phyloP scores from a whole-genome alignment of 2,888 invertebrate genomes.

The Nephrocerus scutellatus region DNA sequence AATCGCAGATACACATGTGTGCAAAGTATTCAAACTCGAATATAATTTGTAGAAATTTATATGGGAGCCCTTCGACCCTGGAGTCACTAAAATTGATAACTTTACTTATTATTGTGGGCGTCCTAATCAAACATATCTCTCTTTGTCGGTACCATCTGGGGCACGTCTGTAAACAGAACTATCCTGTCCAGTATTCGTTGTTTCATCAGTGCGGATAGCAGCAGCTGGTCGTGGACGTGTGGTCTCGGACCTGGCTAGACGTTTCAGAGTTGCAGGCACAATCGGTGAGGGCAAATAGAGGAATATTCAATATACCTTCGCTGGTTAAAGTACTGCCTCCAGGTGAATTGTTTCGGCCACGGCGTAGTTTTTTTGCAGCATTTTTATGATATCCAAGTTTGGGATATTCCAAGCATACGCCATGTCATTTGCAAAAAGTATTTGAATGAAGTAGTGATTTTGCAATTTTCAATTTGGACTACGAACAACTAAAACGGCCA shows the following conservation, averaged over 20 bases:
- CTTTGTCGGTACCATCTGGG: slow-evolving; percentile 78
- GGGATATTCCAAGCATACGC: too few relatives aligned
- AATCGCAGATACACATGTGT: too few relatives aligned
- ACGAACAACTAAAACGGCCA: too few relatives aligned
- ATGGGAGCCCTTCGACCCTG: too few relatives aligned
- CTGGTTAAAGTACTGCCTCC: slow-evolving; percentile 99
- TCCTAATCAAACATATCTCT: slow-evolving; percentile 94
- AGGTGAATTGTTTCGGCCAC: slow-evolving; percentile 98
- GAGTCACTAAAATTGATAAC: too few relatives aligned
- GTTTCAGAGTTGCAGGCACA: slow-evolving; percentile 94
- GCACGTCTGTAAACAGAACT: slow-evolving; percentile 76
- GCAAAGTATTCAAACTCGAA: too few relatives aligned
- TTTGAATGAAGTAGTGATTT: too few relatives aligned
- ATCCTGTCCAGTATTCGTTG: slow-evolving; percentile 71
- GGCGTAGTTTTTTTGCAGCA: slow-evolving; percentile 93
- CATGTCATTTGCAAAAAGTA: too few relatives aligned
- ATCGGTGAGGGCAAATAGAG: slow-evolving; percentile 97
- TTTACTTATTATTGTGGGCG: slow-evolving; percentile 47
- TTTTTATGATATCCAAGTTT: slow-evolving; percentile 97
- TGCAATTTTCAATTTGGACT: too few relatives aligned
- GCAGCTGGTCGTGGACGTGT: slow-evolving; percentile 68
- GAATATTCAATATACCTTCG: slow-evolving; percentile 95
- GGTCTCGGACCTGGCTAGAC: slow-evolving; percentile 79
- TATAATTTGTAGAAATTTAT: too few relatives aligned
- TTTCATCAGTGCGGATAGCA: slow-evolving; percentile 62